phyloP scores from a whole-genome alignment of 2,113 vertebrate species.

The Callipepla californica region DNA sequence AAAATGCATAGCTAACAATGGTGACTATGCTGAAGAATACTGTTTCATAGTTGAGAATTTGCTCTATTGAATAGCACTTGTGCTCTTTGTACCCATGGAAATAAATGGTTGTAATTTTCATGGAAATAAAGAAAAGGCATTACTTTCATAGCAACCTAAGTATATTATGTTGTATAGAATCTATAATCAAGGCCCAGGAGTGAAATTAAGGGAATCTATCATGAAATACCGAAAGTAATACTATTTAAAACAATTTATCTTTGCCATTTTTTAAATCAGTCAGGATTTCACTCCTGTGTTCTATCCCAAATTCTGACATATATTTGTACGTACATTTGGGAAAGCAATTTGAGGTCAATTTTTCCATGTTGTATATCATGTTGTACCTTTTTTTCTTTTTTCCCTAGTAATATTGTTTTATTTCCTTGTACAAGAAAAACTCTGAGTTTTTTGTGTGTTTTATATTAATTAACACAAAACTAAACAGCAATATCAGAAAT shows the following conservation, averaged over 20 bases:
- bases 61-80: too few species aligned
- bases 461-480: background rate
- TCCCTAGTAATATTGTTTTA: background rate
- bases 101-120: too few species aligned
- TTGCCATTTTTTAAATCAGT: background rate
- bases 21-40: too few species aligned
- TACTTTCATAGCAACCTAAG: too few species aligned
- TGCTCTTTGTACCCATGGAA: too few species aligned
- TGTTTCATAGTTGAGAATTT: too few species aligned
- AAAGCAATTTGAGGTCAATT: background rate
- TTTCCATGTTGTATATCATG: background rate
- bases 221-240: background rate
- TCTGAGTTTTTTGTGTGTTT: background rate
- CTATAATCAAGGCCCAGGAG: background rate
- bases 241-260: background rate
- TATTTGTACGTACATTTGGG: background rate
- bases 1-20: too few species aligned
- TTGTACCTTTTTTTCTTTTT: background rate
- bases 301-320: background rate
- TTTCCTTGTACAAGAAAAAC: background rate
- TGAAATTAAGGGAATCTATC: background rate
- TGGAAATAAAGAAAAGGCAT: too few species aligned
- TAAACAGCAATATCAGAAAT: background rate
- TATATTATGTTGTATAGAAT: background rate
- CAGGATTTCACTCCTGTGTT: background rate